A percentile compares a stretch with the other conserved stretches of the same genome.
Evolutionary conservation across 2,888 invertebrate species (phyloP).

Genomic region (Brachycybe producta): DNA sequence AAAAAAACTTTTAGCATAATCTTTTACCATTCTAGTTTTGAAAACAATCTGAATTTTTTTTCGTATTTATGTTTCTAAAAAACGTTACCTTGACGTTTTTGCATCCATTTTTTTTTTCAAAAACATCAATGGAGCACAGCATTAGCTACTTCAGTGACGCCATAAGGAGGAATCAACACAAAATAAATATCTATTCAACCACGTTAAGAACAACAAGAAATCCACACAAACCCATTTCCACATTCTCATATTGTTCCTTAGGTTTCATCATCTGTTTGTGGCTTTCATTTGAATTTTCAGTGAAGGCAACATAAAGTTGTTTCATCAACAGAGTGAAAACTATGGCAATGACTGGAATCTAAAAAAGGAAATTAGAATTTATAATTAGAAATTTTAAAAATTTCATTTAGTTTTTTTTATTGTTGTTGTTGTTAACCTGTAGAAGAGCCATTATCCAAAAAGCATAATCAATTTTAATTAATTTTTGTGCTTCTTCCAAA

Average conservation of each 20-base stretch:
- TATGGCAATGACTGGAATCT: constrained; percentile 18
- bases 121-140: no score
- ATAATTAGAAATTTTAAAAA: neutral
- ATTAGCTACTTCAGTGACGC: no score
- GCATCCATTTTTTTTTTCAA: no score
- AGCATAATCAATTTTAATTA: constrained; percentile 32
- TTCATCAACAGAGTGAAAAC: constrained; percentile 14
- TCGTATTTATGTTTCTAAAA: no score
- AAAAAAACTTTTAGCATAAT: no score
- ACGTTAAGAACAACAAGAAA: no score
- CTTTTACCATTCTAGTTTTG: no score
- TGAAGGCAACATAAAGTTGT: neutral
- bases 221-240: neutral
- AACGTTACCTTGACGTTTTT: no score
- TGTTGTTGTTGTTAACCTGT: constrained; percentile 29
- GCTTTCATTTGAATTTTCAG: neutral
- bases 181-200: no score
- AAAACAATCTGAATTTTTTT: no score
- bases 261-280: neutral
- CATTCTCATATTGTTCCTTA: constrained; percentile 18
- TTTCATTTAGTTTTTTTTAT: neutral
- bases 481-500: constrained; percentile 26
- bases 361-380: neutral
- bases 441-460: constrained; percentile 38
- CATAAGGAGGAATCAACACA: no score